phyloP scores from a whole-genome alignment of 1,140 invertebrate genomes.

The Drosophila prosaltans region DNA sequence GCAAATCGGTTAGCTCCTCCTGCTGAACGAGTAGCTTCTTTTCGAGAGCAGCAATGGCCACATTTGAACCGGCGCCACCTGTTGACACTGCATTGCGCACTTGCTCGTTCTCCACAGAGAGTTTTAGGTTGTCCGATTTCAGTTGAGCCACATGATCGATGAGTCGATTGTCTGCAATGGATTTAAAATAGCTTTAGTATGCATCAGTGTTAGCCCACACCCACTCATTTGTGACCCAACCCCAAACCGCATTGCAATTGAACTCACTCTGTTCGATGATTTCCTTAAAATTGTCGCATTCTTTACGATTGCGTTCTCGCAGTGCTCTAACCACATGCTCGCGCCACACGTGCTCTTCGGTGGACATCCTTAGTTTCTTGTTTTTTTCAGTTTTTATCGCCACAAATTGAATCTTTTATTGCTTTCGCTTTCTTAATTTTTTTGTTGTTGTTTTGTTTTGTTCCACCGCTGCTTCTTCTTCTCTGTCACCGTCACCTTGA shows the following conservation, averaged over 20 bases:
- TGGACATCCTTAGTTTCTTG: slow-evolving; percentile 50
- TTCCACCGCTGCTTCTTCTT: slow-evolving; percentile 11
- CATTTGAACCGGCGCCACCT: slow-evolving; percentile 72
- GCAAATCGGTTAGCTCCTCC: slow-evolving; percentile 95
- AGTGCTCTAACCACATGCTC: slow-evolving; percentile 85
- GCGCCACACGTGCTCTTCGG: slow-evolving; percentile 84
- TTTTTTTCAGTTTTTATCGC: slow-evolving; percentile 5
- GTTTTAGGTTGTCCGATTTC: slow-evolving; percentile 91
- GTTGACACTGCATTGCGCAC: slow-evolving; percentile 84
- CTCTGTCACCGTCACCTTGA: slow-evolving; percentile 14
- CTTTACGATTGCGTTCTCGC: slow-evolving; percentile 85
- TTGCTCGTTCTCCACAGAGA: slow-evolving; percentile 93
- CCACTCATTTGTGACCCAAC: not conserved
- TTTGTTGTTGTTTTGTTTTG: slow-evolving; percentile 28
- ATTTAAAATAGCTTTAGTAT: slow-evolving; percentile 32
- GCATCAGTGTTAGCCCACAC: not conserved
- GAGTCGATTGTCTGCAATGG: slow-evolving; percentile 90
- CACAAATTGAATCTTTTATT: slow-evolving; percentile 2
- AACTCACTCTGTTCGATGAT: slow-evolving; percentile 86
- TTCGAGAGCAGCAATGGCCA: slow-evolving; percentile 87
- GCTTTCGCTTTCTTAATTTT: slow-evolving; percentile 11
- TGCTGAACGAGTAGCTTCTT: slow-evolving; percentile 93
- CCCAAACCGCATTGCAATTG: slow-evolving; percentile 4
- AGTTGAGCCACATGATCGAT: slow-evolving; percentile 92
- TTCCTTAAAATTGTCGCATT: slow-evolving; percentile 86